These are phyloP conservation scores for Nematopogon swammerdamellus DNA, from an alignment of 2,888 invertebrate species.

Conservation along the genomic window DNA sequence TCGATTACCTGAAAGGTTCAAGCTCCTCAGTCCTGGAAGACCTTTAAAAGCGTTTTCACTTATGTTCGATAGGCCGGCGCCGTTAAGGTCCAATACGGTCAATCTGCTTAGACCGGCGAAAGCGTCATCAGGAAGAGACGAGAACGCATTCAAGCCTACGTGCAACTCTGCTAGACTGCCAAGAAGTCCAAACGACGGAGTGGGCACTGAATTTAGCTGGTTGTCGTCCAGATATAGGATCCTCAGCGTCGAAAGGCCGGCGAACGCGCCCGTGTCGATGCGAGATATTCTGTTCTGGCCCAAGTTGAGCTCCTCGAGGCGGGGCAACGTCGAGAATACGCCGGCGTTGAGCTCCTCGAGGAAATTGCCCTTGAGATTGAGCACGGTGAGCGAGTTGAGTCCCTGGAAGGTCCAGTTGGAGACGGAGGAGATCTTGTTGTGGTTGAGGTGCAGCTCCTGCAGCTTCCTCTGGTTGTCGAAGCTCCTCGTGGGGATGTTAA, in stretches of 20 bases:
- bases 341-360: conserved; percentile 74
- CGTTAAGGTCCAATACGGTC: conserved; percentile 73
- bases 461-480: conserved; percentile 79
- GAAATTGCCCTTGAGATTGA: conserved; percentile 79
- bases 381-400: conserved; percentile 70
- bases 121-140: conserved; percentile 70
- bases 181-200: conserved; percentile 66
- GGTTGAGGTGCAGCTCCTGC: conserved; percentile 77
- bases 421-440: conserved; percentile 80
- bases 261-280: conserved; percentile 74
- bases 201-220: conserved; percentile 73
- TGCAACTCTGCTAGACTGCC: conserved; percentile 80
- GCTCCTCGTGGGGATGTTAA: conserved; percentile 75
- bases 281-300: conserved; percentile 81
- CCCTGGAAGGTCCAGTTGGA: conserved; percentile 79
- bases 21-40: conserved; percentile 67
- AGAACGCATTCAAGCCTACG: conserved; percentile 80
- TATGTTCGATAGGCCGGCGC: conserved; percentile 77
- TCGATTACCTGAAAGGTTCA: conserved; percentile 79
- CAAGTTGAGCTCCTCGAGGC: conserved; percentile 80
- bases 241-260: conserved; percentile 70
- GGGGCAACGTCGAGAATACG: conserved; percentile 69
- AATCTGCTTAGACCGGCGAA: conserved; percentile 75
- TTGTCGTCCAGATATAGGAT: conserved; percentile 84
- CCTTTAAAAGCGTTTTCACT: conserved; percentile 74